Evolutionary conservation across 2,888 invertebrate genomes (phyloP).

Genomic region (Ormyrus labotus): DNA sequence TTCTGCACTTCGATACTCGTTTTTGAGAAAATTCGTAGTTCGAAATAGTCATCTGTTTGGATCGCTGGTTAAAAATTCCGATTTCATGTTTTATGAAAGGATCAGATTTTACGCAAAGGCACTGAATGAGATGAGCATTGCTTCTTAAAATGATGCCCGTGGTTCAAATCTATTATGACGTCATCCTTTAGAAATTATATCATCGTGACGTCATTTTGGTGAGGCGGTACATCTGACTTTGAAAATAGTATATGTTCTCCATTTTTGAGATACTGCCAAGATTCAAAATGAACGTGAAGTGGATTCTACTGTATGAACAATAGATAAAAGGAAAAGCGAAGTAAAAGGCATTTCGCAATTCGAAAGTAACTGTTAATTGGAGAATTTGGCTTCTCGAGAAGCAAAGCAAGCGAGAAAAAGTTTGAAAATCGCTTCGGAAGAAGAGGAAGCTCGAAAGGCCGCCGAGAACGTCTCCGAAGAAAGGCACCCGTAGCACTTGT

Average conservation of each 20-base stretch:
- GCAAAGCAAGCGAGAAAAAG: neutral
- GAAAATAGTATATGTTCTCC: slow-evolving; percentile 3
- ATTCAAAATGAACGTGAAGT: slow-evolving; percentile 2
- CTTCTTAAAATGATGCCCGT: neutral
- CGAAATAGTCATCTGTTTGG: too few relatives aligned
- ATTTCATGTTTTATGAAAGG: neutral
- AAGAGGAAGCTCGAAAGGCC: neutral
- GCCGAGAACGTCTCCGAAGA: slow-evolving; percentile 6
- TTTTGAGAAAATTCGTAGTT: too few relatives aligned
- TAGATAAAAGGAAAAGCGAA: neutral
- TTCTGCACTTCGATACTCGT: too few relatives aligned
- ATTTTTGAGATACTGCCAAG: slow-evolving; percentile 19
- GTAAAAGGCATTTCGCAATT: neutral
- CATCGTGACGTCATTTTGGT: neutral
- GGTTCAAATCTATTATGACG: neutral
- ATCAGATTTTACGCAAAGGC: neutral
- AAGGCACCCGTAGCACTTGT: slow-evolving; percentile 12
- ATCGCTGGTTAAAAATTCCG: too few relatives aligned
- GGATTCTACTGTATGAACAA: neutral
- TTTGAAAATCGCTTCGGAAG: too few relatives aligned
- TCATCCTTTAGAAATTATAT: neutral
- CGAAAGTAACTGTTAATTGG: too few relatives aligned
- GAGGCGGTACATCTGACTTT: neutral
- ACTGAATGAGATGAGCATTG: too few relatives aligned
- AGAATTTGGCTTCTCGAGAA: too few relatives aligned